Evolutionary conservation across 2,888 invertebrate species (phyloP), one percentile per base, ranked within the genome.

Genomic region (Syritta pipiens): DNA sequence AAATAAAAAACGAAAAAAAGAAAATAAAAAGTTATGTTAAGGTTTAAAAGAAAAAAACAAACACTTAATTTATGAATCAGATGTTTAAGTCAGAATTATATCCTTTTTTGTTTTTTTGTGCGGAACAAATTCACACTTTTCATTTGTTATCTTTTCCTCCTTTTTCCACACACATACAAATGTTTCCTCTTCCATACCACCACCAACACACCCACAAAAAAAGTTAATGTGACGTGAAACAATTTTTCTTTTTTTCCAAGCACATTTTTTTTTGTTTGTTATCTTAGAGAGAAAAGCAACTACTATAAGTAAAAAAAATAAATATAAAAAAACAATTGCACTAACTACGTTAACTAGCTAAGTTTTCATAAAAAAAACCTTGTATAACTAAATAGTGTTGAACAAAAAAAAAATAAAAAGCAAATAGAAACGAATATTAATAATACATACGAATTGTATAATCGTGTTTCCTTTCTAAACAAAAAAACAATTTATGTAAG

Each of bases 1-100:
- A 51, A 57, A 62, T 74, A n/a, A n/a, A n/a, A n/a, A n/a, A n/a
- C n/a, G n/a, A n/a, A n/a, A n/a, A n/a, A n/a, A n/a, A n/a, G n/a
- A n/a, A n/a, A n/a, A n/a, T n/a, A n/a, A n/a, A n/a, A n/a, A 79
- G 74, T 55, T 79, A 79, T 79, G 74, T 79, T 74, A 74, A 77
- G 49, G 67, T 72, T 79, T 79, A 74, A n/a, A n/a, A n/a, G n/a
- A n/a, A n/a, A n/a, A n/a, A n/a, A n/a, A n/a, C 74, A 79, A 67
- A 77, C 71, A 67, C 62, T 79, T 79, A 63, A 79, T 79, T 79
- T 79, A 79, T 79, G 53, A 79, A 62, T 62, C 46, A 68, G 48
- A 19, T 72, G 67, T 72, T 79, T 71, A 62, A 55, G 46, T 49
- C 55, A 67, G 20, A 28, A 26, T 44, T 10, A 6, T 1, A 48